Conservation (phyloP, 1,140 invertebrate genomes). For the Idris sp. region DNA sequence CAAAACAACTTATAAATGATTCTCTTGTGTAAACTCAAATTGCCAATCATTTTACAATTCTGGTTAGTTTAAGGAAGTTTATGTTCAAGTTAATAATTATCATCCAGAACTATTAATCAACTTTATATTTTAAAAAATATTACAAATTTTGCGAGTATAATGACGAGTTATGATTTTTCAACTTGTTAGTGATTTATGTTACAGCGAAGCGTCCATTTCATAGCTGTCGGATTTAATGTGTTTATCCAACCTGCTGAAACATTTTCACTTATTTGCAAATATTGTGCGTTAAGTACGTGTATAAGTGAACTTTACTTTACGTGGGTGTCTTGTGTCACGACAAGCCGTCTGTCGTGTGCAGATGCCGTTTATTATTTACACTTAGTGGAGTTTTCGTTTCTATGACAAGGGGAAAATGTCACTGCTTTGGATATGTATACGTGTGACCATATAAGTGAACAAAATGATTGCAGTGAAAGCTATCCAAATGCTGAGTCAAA, state of each 20-base stretch:
- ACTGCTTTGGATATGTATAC: conserved; percentile 41
- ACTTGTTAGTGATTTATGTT: conserved; percentile 26
- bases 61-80: no score
- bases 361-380: conserved; percentile 69
- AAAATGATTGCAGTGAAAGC: conserved; percentile 45
- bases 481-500: conserved; percentile 34
- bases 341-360: conserved; percentile 66
- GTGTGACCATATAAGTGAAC: conserved; percentile 31
- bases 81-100: no score
- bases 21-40: no score
- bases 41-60: no score
- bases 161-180: no score
- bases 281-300: conserved; percentile 57
- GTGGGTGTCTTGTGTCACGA: conserved; percentile 63
- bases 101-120: no score
- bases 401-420: conserved; percentile 59
- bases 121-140: no score
- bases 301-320: conserved; percentile 59
- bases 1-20: no score
- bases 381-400: conserved; percentile 65
- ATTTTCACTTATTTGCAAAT: conserved; percentile 59
- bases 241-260: conserved; percentile 52
- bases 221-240: conserved; percentile 41
- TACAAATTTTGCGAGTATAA: no score
- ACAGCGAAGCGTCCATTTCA: conserved; percentile 29